These are phyloP conservation scores for Bursaphelenchus mucronatus DNA, from an alignment of 1,140 invertebrate species.

Conservation along the genomic window DNA sequence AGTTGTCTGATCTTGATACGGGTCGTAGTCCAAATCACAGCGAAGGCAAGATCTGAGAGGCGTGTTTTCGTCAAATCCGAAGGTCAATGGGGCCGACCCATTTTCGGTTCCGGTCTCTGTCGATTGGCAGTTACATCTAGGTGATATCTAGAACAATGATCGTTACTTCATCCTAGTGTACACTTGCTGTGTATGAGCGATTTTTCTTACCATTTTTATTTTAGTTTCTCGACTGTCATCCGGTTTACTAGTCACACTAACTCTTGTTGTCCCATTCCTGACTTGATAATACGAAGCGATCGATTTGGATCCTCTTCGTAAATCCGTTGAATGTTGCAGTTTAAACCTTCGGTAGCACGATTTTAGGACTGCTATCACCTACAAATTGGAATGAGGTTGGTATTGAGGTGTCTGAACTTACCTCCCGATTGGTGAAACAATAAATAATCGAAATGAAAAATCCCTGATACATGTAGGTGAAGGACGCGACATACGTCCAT, in stretches of 20 bases:
- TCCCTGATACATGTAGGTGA: conserved; percentile 61
- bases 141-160: conserved; percentile 10
- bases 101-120: conserved; percentile 7
- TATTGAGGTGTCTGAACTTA: conserved; percentile 21
- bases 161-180: too few species aligned
- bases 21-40: conserved; percentile 4
- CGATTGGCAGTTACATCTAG: conserved; percentile 13
- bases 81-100: conserved; percentile 10
- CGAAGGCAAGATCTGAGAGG: conserved; percentile 22
- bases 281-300: conserved; percentile 46
- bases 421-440: conserved; percentile 60
- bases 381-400: conserved; percentile 25
- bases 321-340: conserved; percentile 52
- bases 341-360: conserved; percentile 50
- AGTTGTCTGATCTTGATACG: conserved; percentile 3
- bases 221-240: not conserved
- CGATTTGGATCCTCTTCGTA: conserved; percentile 52
- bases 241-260: conserved; percentile 6
- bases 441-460: conserved; percentile 60
- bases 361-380: conserved; percentile 51
- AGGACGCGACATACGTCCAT: conserved; percentile 60
- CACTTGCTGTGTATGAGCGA: too few species aligned
- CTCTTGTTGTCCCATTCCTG: conserved; percentile 36
- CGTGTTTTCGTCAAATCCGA: conserved; percentile 21
- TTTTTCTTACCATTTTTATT: too few species aligned